Conservation (phyloP, 2,113 vertebrate genomes). For the Neopipo cinnamomea region DNA sequence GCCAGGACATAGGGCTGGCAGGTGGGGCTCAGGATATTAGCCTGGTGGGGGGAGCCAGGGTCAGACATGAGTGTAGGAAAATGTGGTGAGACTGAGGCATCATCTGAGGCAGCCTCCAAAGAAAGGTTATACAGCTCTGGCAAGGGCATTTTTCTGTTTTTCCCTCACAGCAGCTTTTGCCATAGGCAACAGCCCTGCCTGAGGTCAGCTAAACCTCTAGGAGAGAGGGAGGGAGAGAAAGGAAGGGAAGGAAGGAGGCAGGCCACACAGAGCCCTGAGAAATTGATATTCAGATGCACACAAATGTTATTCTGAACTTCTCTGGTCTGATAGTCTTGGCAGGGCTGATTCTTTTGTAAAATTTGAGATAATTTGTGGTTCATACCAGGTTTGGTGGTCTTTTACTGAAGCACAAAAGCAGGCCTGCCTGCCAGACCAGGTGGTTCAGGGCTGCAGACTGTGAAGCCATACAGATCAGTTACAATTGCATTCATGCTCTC, state of each 20-base stretch:
- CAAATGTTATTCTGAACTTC: background rate
- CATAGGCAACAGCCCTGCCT: rapidly evolving
- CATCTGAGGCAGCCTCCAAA: background rate
- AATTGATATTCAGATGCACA: background rate
- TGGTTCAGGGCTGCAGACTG: background rate
- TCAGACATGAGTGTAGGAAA: background rate
- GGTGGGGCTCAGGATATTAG: background rate
- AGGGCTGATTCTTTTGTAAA: background rate
- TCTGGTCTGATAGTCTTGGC: background rate
- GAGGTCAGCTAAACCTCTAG: rapidly evolving
- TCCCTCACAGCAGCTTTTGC: background rate
- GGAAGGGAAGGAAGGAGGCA: background rate
- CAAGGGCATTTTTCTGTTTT: background rate
- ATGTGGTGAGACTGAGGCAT: too few relatives aligned
- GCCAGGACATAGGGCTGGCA: rapidly evolving
- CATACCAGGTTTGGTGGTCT: background rate
- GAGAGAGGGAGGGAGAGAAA: background rate
- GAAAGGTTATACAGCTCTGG: too few relatives aligned
- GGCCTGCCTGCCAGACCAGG: background rate
- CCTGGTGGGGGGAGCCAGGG: too few relatives aligned
- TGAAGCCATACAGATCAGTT: background rate
- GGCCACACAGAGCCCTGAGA: background rate
- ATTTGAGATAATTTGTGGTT: background rate
- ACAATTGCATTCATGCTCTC: background rate
- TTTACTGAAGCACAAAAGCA: background rate